Conservation (phyloP, 92 coral and sea anemone species). For the Epizoanthus stellaris region DNA sequence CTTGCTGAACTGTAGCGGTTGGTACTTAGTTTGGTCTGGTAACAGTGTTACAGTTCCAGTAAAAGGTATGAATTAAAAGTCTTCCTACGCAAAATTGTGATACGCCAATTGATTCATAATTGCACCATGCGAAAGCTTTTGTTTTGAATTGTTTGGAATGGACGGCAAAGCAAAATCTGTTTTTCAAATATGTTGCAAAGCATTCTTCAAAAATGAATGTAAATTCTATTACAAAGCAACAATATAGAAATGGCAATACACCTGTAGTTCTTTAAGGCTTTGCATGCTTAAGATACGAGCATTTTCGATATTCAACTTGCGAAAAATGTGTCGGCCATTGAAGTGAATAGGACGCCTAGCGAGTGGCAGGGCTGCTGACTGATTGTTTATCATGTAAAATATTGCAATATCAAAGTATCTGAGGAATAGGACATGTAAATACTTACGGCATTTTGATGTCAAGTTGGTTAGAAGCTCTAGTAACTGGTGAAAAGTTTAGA, state of each 20-base stretch:
- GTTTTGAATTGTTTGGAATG: too few relatives aligned
- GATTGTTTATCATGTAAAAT: not conserved
- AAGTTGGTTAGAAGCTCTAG: not conserved
- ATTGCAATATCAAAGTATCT: not conserved
- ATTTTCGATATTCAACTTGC: not conserved
- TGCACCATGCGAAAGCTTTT: too few relatives aligned
- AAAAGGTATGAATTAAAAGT: too few relatives aligned
- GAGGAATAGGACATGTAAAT: not conserved
- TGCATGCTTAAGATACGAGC: not conserved
- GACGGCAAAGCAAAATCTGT: not conserved
- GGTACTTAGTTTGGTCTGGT: too few relatives aligned
- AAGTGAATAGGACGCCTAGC: not conserved
- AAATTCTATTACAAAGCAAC: not conserved
- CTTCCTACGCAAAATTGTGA: too few relatives aligned
- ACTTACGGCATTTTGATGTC: constrained; percentile 16
- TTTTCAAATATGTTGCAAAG: constrained; percentile 1
- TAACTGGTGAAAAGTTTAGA: not conserved
- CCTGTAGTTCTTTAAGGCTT: not conserved
- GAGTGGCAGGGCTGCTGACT: not conserved
- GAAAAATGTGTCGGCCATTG: not conserved
- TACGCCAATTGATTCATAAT: too few relatives aligned
- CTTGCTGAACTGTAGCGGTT: too few relatives aligned
- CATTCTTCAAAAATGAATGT: not conserved
- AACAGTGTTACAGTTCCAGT: too few relatives aligned
- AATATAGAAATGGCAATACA: not conserved